Evolutionary conservation across 2,113 vertebrate genomes (phyloP), one percentile per base, ranked within the genome.

Genomic region (Platichthys flesus): DNA sequence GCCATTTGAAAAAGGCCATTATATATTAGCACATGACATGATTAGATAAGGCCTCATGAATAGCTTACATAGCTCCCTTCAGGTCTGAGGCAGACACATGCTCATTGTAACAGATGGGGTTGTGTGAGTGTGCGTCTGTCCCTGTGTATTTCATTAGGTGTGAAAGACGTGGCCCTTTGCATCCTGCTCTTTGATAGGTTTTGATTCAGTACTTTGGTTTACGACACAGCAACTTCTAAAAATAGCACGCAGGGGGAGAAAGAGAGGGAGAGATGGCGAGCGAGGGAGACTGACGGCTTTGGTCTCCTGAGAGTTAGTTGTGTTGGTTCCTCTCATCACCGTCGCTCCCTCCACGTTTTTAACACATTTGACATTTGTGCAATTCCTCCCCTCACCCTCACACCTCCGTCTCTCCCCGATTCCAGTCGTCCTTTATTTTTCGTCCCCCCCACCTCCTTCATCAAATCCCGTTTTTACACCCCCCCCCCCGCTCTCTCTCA

Each of bases 181-280:
- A 85, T 89, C 75, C 79, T 76, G 78, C 79, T 86, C 84, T 87
- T 88, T 88, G 86, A 86, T 83, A 84, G 85, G 84, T 81, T 90
- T 88, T 88, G 79, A 89, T 84, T 90, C 57, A 66, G 59, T 63
- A 81, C 88, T 90, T 92, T 91, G 89, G 92, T 92, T 92, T 83
- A 79, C 75, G 10, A 62, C 74, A 62, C 69, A 85, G 78, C 75
- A 80, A 88, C 78, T 89, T 91, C 92, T 93, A 94, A 92, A 94
- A 93, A 94, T 94, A 94, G 85, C 57, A 13, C 9, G 0, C 47
- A 31, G 80, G 47, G 79, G 60, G 61, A 82, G 52, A 79, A 65
- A 59, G 40, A 10, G 56, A 16, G 24, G 54, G 55, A 58, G n/a
- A 18, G 59, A 59, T 64, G 45, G 47, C 57, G 71, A 68, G 61